Conservation (phyloP, 1,140 invertebrate genomes). For the Pseudomyrmex cubaensis region DNA sequence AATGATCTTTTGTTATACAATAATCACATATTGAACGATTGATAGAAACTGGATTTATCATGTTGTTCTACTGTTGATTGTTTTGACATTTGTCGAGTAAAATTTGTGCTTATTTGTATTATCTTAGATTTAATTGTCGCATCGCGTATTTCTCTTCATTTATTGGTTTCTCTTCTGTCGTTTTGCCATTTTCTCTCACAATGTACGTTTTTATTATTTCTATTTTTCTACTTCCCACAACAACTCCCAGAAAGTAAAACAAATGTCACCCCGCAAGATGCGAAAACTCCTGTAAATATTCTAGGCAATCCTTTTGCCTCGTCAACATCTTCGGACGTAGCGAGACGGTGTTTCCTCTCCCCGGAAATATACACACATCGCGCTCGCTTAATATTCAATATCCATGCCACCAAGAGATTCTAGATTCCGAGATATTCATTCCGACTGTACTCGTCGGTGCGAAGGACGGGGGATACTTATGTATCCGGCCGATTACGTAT, state of each 20-base stretch:
- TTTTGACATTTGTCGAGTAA: too few species aligned
- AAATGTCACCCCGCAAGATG: too few species aligned
- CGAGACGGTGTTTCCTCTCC: background rate
- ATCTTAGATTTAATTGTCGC: too few species aligned
- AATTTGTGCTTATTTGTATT: too few species aligned
- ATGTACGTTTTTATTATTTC: too few species aligned
- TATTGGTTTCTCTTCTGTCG: too few species aligned
- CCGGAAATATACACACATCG: conserved; percentile 16
- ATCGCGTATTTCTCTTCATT: too few species aligned
- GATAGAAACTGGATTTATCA: background rate
- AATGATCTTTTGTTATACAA: conserved; percentile 19
- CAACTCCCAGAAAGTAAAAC: too few species aligned
- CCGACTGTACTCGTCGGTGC: conserved; percentile 48
- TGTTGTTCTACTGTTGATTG: background rate
- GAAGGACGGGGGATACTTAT: conserved; percentile 38
- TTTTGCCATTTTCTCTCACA: too few species aligned
- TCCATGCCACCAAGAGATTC: conserved; percentile 36
- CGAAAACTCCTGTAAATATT: conserved; percentile 1
- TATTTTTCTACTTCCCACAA: too few species aligned
- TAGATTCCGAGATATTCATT: conserved; percentile 57
- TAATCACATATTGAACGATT: background rate
- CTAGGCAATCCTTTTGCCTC: background rate
- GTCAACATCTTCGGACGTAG: background rate
- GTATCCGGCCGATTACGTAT: conserved; percentile 52
- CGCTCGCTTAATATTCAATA: conserved; percentile 68